phyloP scores from a whole-genome alignment of 1,140 invertebrate genomes.

The Trialeurodes vaporariorum region DNA sequence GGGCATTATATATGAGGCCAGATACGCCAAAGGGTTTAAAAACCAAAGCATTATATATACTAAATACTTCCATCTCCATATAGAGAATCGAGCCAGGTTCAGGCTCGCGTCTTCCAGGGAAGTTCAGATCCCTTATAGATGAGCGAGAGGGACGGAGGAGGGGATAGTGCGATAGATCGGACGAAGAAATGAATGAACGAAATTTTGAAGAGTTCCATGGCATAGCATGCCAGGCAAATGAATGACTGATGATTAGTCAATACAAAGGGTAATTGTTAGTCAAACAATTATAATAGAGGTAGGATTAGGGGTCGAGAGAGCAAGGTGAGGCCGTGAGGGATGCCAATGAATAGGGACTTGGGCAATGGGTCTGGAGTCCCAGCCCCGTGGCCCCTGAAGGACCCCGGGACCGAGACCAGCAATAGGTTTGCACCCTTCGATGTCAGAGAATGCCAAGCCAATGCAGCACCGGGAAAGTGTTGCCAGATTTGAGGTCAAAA shows the following conservation, averaged over 20 bases:
- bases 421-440: not conserved
- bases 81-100: no score
- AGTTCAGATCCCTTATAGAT: no score
- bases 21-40: no score
- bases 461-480: not conserved
- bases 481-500: not conserved
- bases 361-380: not conserved
- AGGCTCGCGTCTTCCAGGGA: no score
- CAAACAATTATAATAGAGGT: not conserved
- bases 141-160: not conserved
- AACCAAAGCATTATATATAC: no score
- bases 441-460: no score
- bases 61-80: no score
- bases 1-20: no score
- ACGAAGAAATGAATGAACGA: not conserved
- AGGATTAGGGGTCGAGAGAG: not conserved
- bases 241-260: not conserved
- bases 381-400: not conserved
- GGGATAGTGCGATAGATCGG: not conserved
- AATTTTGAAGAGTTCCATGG: not conserved
- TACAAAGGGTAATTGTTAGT: not conserved
- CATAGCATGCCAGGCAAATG: not conserved
- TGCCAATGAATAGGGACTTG: not conserved
- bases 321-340: not conserved
- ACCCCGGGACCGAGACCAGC: no score